Evolutionary conservation across 1,140 invertebrate genomes (phyloP).

Genomic region (Cotesia glomerata): DNA sequence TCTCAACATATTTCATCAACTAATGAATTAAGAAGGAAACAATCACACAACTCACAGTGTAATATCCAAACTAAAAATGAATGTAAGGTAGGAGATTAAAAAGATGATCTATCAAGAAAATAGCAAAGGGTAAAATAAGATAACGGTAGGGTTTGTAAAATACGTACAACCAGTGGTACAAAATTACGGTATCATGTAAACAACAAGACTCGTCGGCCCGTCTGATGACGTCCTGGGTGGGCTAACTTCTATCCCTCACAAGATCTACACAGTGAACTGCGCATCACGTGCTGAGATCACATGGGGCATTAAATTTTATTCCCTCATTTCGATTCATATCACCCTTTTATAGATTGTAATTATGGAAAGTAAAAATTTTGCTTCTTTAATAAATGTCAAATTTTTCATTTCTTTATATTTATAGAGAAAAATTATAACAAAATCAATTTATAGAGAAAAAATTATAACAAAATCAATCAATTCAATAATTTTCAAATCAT

Average conservation of each 20-base stretch:
- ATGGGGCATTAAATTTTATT: conserved; percentile 22
- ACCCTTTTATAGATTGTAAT: background rate
- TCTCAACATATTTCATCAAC: too few species aligned
- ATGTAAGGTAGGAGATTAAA: too few species aligned
- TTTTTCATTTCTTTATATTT: too few species aligned
- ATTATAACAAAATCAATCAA: too few species aligned
- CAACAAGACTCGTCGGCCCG: conserved; percentile 55
- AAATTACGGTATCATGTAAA: conserved; percentile 61
- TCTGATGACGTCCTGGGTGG: conserved; percentile 58
- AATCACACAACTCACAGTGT: too few species aligned
- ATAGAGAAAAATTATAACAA: too few species aligned
- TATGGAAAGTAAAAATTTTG: too few species aligned
- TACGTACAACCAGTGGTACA: conserved; percentile 54
- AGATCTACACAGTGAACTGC: conserved; percentile 1
- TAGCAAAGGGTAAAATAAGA: conserved; percentile 1
- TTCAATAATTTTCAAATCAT: too few species aligned
- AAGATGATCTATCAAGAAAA: background rate
- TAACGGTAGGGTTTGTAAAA: conserved; percentile 36
- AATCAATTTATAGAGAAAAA: too few species aligned
- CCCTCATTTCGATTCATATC: background rate
- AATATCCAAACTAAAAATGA: too few species aligned
- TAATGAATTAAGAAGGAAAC: too few species aligned
- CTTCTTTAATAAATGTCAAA: too few species aligned
- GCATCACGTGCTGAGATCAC: conserved; percentile 35
- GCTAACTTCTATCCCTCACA: conserved; percentile 34